Conservation (phyloP, 2,888 invertebrate genomes). For the Ophion ellenae region DNA sequence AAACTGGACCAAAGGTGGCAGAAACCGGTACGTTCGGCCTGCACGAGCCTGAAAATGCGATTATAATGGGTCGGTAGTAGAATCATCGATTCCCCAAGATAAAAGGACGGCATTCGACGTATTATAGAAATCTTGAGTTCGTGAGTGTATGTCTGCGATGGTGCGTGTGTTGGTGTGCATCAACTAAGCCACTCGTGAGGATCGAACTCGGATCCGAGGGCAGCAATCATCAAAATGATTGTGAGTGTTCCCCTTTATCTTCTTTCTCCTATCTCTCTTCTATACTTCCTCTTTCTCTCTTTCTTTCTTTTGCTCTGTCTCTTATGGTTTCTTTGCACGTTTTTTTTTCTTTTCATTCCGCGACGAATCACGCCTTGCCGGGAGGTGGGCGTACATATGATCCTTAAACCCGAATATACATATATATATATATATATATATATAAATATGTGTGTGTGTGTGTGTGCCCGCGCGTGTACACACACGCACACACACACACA, state of each 20-base stretch:
- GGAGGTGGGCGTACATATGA: constrained; percentile 61
- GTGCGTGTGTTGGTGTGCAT: background rate
- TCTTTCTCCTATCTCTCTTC: constrained; percentile 10
- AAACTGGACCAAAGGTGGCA: constrained; percentile 24
- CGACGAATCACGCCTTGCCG: constrained; percentile 70
- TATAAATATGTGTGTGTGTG: no score
- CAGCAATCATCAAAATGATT: constrained; percentile 75
- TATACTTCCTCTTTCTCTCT: constrained; percentile 19
- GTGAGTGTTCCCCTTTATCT: constrained; percentile 61
- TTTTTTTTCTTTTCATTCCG: constrained; percentile 56
- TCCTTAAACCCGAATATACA: constrained; percentile 56
- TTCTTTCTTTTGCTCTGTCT: constrained; percentile 14
- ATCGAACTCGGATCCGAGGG: constrained; percentile 64
- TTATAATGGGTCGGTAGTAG: constrained; percentile 26
- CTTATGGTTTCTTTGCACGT: constrained; percentile 23
- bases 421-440: constrained; percentile 29
- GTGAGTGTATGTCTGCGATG: background rate
- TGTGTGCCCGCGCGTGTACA: no score
- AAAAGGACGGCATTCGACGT: constrained; percentile 21
- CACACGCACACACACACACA: background rate
- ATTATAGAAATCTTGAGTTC: constrained; percentile 15
- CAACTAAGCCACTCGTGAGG: constrained; percentile 42
- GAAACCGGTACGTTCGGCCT: background rate
- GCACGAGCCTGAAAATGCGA: constrained; percentile 6
- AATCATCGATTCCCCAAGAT: constrained; percentile 37